Base-by-base conservation (phyloP, 2,888 invertebrate species). In the Yponomeuta cagnagella region DNA sequence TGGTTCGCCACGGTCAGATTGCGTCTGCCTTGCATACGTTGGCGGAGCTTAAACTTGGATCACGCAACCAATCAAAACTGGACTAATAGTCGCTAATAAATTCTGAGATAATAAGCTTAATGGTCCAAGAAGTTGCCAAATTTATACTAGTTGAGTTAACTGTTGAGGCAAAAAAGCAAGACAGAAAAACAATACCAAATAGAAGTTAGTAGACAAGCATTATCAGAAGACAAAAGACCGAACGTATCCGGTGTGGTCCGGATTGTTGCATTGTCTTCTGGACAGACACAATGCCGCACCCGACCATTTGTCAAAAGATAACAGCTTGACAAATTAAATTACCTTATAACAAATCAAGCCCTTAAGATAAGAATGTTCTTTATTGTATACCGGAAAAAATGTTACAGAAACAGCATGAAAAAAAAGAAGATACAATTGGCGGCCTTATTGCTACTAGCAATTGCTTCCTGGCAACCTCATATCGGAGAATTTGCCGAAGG, bases 1-100 rank as follows among this genome's bases (percentile, higher is more conserved):
- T 80, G 75, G 77, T 78, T 75, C 80, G 84, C 84, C 82, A 88
- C 86, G 90, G 87, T 87, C 84, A 86, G 86, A 85, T 87, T 83
- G 80, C 80, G 81, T 79, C 79, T 78, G 80, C 79, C 79, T 77
- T 78, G 81, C 81, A 81, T 83, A 78, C 78, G 76, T 72, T 79
- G 78, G 73, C 76, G 76, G 77, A 33, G 68, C 48, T n/a, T 48
- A 81, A 77, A 80, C 80, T 81, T 78, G 75, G 75, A 85, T 81
- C 85, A 88, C 81, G 83, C 84, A 77, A 82, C 75, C 74, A 74
- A 77, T 77, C 75, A 73, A 33, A 65, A 48, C 52, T 52, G 12
- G 37, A 43, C 43, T 67, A 65, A 65, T 65, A 30, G 65, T 30
- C 12, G 12, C 65, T 30, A 65, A 30, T 64, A 64, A 65, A 65